Conservation (phyloP, 53 echinoderm and acorn worm genomes). For the Paracentrotus lividus region DNA sequence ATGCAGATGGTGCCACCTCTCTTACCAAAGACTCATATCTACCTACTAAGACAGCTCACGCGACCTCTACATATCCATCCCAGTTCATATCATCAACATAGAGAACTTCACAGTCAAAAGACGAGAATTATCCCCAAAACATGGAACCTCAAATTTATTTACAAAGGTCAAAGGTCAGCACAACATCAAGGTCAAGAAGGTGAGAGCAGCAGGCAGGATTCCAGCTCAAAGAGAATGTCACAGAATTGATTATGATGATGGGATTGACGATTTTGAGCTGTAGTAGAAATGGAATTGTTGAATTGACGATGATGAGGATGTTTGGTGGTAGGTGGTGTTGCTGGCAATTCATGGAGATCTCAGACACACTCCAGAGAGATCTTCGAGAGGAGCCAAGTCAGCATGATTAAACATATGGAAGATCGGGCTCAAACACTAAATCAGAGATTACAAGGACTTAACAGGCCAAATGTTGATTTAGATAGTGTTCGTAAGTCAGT, state of each 20-base stretch:
- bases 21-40: neutral
- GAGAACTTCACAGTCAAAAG: neutral
- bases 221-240: neutral
- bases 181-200: neutral
- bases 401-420: neutral
- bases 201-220: neutral
- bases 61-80: conserved; percentile 4
- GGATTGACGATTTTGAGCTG: neutral
- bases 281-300: conserved; percentile 32
- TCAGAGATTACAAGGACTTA: neutral
- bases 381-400: neutral
- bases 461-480: neutral
- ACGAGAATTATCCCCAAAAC: neutral
- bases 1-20: neutral
- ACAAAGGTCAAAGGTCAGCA: neutral
- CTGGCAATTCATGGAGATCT: neutral
- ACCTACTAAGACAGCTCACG: conserved; percentile 4
- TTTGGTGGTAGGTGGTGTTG: no score
- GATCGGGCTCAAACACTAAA: neutral
- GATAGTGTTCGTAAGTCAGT: neutral
- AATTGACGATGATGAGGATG: conserved; percentile 1
- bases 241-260: neutral
- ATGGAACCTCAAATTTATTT: no score
- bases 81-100: neutral
- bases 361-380: no score